Evolutionary conservation across 1,140 invertebrate species (phyloP).

Genomic region (Bicyclus anynana): DNA sequence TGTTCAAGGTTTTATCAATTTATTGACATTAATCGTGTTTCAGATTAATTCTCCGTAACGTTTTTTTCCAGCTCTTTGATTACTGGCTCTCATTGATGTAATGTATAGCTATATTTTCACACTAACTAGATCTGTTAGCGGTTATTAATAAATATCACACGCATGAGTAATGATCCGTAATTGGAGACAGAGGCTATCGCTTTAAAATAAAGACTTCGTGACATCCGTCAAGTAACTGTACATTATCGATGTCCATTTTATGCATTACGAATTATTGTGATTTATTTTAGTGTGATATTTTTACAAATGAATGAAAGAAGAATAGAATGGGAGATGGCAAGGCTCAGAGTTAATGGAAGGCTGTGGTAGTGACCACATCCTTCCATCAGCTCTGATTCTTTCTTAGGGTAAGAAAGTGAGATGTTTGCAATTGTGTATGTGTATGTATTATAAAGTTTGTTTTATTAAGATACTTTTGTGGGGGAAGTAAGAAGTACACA

Average conservation of each 20-base stretch:
- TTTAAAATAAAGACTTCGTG: constrained; percentile 62
- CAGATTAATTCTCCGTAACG: background rate
- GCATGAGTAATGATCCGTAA: constrained; percentile 66
- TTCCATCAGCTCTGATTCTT: no score
- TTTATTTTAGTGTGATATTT: no score
- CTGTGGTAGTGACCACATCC: no score
- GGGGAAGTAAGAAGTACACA: no score
- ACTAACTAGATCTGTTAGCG: constrained; percentile 7
- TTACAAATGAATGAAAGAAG: no score
- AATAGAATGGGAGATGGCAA: no score
- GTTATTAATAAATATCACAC: constrained; percentile 61
- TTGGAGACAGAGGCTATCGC: constrained; percentile 66
- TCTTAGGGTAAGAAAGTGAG: no score
- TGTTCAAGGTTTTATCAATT: background rate
- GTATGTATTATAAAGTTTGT: no score
- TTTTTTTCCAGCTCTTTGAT: background rate
- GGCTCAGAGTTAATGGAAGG: no score
- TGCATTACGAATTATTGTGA: background rate
- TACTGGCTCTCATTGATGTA: background rate
- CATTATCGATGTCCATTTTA: constrained; percentile 20
- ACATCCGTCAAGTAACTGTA: constrained; percentile 66
- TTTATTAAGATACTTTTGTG: no score
- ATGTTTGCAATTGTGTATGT: no score
- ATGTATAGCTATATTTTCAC: constrained; percentile 2
- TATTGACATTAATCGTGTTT: background rate